A percentile compares a stretch with the other conserved stretches of the same genome.
Evolutionary conservation across 1,140 invertebrate species (phyloP).

Genomic region (Nephotettix cincticeps): DNA sequence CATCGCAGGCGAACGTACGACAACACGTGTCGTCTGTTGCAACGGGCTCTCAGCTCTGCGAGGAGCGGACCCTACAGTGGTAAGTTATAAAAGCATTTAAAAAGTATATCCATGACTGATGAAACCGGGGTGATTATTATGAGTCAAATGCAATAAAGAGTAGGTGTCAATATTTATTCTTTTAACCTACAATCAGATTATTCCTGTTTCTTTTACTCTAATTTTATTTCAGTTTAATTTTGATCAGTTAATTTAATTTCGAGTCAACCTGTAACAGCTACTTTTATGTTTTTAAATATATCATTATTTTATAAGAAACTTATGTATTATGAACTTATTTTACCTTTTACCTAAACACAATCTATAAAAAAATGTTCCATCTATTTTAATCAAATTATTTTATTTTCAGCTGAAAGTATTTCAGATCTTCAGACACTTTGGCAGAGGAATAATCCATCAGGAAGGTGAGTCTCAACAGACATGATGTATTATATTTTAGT

Average conservation of each 20-base stretch:
- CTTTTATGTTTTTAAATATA: neutral
- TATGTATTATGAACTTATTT: neutral
- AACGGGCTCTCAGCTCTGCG: neutral
- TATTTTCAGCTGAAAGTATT: neutral
- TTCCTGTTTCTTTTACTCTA: too few relatives aligned
- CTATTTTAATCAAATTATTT: neutral
- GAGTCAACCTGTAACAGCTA: neutral
- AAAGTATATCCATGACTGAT: too few relatives aligned
- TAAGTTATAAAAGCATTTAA: too few relatives aligned
- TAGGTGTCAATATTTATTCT: too few relatives aligned
- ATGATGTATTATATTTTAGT: too few relatives aligned
- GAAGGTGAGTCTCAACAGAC: too few relatives aligned
- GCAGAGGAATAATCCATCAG: neutral
- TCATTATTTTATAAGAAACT: neutral
- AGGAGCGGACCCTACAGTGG: too few relatives aligned
- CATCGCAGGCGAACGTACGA: conserved; percentile 3
- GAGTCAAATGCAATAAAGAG: too few relatives aligned
- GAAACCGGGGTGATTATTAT: too few relatives aligned
- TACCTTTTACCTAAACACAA: neutral
- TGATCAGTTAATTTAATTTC: neutral
- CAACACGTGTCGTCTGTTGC: neutral
- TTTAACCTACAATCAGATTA: too few relatives aligned
- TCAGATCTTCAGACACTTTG: neutral
- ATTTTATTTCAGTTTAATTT: neutral
- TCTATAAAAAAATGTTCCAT: neutral